A percentile compares a stretch with the other conserved stretches of the same genome.
Evolutionary conservation across 2,797 vertebrate genomes (phyloP).

Genomic region (Ambastaia sidthimunki): DNA sequence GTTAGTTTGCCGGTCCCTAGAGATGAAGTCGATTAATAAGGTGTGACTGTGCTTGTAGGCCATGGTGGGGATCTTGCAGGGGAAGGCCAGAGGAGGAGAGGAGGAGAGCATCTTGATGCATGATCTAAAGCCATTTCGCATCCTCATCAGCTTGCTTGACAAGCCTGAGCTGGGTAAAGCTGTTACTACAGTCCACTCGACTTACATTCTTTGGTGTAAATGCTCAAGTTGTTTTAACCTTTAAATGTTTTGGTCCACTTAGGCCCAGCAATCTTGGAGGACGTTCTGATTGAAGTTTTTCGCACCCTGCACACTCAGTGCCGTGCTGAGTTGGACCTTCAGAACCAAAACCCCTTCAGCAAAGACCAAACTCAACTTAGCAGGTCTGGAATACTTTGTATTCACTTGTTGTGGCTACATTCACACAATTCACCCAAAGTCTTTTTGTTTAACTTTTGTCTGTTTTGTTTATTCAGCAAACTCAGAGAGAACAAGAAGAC

Average conservation of each 20-base stretch:
- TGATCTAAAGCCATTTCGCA: conserved; percentile 96
- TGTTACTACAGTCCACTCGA: not conserved
- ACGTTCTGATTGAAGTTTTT: conserved; percentile 97
- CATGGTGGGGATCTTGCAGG: conserved; percentile 96
- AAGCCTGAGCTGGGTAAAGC: conserved; percentile 95
- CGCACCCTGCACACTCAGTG: conserved; percentile 93
- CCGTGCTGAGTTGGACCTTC: conserved; percentile 91
- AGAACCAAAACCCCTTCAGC: conserved; percentile 89
- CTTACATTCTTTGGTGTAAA: not conserved
- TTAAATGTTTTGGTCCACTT: conserved; percentile 23
- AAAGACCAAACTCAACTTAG: conserved; percentile 96
- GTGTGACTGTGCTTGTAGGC: conserved; percentile 77
- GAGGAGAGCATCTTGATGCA: conserved; percentile 92
- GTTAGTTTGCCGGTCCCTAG: not conserved
- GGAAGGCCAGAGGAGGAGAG: conserved; percentile 88
- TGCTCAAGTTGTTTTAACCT: not conserved
- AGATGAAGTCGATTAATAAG: not conserved
- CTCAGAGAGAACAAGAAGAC: conserved; percentile 98
- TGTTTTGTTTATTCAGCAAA: conserved; percentile 79
- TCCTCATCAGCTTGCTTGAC: conserved; percentile 97
- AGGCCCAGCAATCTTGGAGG: conserved; percentile 97
- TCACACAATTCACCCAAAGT: not conserved
- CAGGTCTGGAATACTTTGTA: conserved; percentile 77
- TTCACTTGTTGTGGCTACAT: not conserved
- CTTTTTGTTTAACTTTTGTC: not conserved